These are phyloP conservation scores for Achatina immaculata DNA, from an alignment of 1,140 invertebrate genomes.

Conservation along the genomic window DNA sequence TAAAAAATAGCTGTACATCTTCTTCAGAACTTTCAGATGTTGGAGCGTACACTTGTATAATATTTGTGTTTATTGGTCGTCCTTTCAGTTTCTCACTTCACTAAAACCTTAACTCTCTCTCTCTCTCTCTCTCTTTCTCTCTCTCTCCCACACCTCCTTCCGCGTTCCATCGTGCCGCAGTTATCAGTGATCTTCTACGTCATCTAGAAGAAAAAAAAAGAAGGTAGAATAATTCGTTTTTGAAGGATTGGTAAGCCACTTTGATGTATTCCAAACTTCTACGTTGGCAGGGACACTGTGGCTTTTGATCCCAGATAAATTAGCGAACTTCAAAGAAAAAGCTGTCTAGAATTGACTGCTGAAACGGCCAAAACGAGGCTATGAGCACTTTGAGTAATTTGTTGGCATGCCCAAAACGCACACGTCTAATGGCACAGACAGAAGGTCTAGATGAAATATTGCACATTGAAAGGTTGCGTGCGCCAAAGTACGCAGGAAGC, in stretches of 20 bases:
- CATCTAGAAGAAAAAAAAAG: too few relatives aligned
- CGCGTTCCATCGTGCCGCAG: background rate
- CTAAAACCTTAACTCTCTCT: conserved; percentile 12
- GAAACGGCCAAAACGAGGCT: background rate
- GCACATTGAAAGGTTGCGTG: background rate
- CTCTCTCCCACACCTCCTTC: conserved; percentile 13
- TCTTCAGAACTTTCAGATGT: too few relatives aligned
- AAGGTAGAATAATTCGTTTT: background rate
- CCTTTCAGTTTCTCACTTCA: background rate
- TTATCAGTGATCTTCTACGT: too few relatives aligned
- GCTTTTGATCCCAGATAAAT: background rate
- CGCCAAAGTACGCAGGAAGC: background rate
- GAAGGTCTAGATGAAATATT: background rate
- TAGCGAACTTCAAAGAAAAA: background rate
- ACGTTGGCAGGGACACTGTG: background rate
- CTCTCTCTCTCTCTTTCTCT: conserved; percentile 35
- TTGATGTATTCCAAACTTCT: background rate
- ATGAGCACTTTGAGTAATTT: background rate
- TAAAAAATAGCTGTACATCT: too few relatives aligned
- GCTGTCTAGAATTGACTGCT: background rate
- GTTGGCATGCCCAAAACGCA: background rate
- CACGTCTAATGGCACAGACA: background rate
- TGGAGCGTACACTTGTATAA: too few relatives aligned
- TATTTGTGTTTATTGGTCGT: too few relatives aligned
- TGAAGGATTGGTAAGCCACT: background rate